Evolutionary conservation across 2,888 invertebrate species (phyloP).

Genomic region (Myathropa florea): DNA sequence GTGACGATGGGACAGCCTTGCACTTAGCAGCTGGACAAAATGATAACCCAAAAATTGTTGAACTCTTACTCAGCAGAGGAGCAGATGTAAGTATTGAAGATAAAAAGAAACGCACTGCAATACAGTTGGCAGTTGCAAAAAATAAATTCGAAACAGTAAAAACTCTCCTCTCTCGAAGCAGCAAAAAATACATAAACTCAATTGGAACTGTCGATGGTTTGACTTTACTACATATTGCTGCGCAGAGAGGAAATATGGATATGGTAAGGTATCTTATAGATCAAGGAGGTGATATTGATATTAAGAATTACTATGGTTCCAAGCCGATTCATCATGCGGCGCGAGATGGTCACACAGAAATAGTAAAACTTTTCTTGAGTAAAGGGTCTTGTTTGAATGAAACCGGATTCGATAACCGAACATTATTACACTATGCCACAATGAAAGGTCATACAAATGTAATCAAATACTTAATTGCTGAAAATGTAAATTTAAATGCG

Average conservation of each 20-base stretch:
- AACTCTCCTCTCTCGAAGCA: slow-evolving; percentile 33
- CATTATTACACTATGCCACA: slow-evolving; percentile 57
- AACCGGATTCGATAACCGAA: not conserved
- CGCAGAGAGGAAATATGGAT: slow-evolving; percentile 9
- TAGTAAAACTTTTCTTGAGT: slow-evolving; percentile 15
- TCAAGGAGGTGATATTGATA: slow-evolving; percentile 10
- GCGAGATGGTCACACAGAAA: slow-evolving; percentile 6
- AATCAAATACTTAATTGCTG: not conserved
- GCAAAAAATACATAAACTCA: not conserved
- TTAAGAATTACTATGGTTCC: not conserved
- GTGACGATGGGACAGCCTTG: not conserved
- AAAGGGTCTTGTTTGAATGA: slow-evolving; percentile 39
- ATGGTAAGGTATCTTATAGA: slow-evolving; percentile 17
- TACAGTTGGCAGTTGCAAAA: slow-evolving; percentile 27
- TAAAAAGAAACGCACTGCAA: slow-evolving; percentile 6
- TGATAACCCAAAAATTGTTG: slow-evolving; percentile 38
- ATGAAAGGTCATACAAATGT: slow-evolving; percentile 66
- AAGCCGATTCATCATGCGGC: slow-evolving; percentile 32
- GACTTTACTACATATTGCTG: slow-evolving; percentile 29
- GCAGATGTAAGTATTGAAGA: slow-evolving; percentile 39
- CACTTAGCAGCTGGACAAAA: slow-evolving; percentile 3
- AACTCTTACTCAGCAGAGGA: slow-evolving; percentile 59
- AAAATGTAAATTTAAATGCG: slow-evolving; percentile 16
- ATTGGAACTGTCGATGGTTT: not conserved
- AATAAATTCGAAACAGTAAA: slow-evolving; percentile 30